phyloP scores from a whole-genome alignment of 1,140 invertebrate species.

The Caenorhabditis latens region DNA sequence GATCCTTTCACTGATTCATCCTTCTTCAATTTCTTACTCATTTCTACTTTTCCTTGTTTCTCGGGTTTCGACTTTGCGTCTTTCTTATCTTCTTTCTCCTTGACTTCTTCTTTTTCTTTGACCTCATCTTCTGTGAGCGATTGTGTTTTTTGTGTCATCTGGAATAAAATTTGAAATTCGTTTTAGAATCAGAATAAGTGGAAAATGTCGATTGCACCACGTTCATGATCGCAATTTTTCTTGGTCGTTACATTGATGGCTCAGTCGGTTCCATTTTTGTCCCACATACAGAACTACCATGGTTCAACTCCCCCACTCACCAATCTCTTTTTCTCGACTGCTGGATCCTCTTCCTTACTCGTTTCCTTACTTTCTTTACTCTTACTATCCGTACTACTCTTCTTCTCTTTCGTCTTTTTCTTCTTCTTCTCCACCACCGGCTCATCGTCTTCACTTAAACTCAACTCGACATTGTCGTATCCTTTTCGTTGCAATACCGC shows the following conservation, averaged over 20 bases:
- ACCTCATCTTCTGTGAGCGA: neutral
- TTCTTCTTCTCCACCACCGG: conserved; percentile 39
- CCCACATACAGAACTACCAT: neutral
- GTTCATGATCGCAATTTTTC: no score
- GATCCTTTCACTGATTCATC: neutral
- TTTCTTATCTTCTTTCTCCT: neutral
- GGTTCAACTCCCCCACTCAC: neutral
- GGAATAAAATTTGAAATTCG: neutral
- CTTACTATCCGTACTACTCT: conserved; percentile 43
- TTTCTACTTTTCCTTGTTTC: neutral
- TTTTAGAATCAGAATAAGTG: no score
- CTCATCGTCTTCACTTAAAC: conserved; percentile 32
- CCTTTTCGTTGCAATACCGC: conserved; percentile 23
- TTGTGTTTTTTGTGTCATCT: conserved; percentile 8
- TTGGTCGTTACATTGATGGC: no score
- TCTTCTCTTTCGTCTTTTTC: neutral
- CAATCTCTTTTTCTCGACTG: conserved; percentile 10
- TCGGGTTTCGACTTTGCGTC: neutral
- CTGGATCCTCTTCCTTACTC: conserved; percentile 12
- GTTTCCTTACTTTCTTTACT: conserved; percentile 50
- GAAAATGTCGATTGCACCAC: no score
- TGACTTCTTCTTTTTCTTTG: neutral
- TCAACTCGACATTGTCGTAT: conserved; percentile 36
- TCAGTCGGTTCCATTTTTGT: no score
- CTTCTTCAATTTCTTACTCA: neutral